Conservation (phyloP, 2,888 invertebrate species). For the Sceliomorpha sp. region DNA sequence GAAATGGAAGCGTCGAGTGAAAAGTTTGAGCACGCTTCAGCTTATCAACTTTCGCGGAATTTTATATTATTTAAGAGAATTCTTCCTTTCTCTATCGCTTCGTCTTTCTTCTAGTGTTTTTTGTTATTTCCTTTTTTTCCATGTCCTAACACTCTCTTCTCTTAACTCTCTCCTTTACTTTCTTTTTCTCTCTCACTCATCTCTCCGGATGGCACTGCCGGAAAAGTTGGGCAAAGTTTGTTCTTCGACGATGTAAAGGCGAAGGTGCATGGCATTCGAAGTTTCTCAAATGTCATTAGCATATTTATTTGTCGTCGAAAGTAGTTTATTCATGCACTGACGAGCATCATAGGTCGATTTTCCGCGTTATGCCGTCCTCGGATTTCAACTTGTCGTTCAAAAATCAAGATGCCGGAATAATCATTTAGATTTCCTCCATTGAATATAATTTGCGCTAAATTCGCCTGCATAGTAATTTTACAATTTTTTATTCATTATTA, state of each 20-base stretch:
- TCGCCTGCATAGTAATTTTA: constrained; percentile 5
- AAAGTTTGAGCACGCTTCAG: constrained; percentile 71
- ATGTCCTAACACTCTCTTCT: constrained; percentile 40
- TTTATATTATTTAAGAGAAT: constrained; percentile 79
- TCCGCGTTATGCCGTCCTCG: constrained; percentile 48
- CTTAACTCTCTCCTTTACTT: constrained; percentile 37
- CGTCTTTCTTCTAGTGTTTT: constrained; percentile 54
- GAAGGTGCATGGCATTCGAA: constrained; percentile 74
- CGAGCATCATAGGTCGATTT: constrained; percentile 60
- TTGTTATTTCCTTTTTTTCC: constrained; percentile 49
- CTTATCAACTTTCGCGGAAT: constrained; percentile 79
- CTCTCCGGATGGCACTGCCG: constrained; percentile 50
- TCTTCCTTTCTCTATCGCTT: constrained; percentile 56
- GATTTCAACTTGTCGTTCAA: constrained; percentile 45
- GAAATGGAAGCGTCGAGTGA: constrained; percentile 73
- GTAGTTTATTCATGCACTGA: constrained; percentile 62
- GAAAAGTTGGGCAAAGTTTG: constrained; percentile 73
- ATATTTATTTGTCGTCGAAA: constrained; percentile 76
- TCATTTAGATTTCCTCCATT: constrained; percentile 36
- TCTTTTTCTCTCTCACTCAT: constrained; percentile 36
- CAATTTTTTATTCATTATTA: too few relatives aligned
- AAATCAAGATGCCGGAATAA: constrained; percentile 50
- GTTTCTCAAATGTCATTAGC: constrained; percentile 74
- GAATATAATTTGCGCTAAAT: constrained; percentile 32
- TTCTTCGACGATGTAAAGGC: constrained; percentile 68